These are phyloP conservation scores for Drosophila gaucha DNA, from an alignment of 2,888 invertebrate genomes.

Conservation along the genomic window DNA sequence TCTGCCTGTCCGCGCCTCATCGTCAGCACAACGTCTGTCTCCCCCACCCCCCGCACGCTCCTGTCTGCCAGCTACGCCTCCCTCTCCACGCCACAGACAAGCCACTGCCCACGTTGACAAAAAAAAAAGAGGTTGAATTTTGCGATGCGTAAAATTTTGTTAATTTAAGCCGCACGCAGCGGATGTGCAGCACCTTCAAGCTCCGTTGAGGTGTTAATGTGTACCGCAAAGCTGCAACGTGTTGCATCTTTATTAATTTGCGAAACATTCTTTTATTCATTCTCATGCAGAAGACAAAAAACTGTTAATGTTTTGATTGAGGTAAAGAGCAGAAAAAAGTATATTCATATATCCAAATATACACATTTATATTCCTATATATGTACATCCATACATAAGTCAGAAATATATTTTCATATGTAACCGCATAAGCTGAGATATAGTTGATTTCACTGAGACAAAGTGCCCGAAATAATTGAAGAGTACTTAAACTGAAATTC, in stretches of 20 bases:
- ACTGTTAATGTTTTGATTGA: constrained; percentile 4
- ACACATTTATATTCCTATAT: too few species aligned
- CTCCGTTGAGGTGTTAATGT: constrained; percentile 63
- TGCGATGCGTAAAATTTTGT: constrained; percentile 76
- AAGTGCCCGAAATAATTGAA: not conserved
- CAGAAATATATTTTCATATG: too few species aligned
- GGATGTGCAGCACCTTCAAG: constrained; percentile 15
- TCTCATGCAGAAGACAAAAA: constrained; percentile 18
- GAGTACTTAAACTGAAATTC: constrained; percentile 9
- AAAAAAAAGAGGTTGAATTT: constrained; percentile 53
- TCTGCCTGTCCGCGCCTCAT: constrained; percentile 59
- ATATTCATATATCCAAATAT: too few species aligned
- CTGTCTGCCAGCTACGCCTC: constrained; percentile 5
- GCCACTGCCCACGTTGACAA: constrained; percentile 71
- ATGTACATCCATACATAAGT: too few species aligned
- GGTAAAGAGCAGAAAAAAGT: constrained; percentile 1
- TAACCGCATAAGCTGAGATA: too few species aligned
- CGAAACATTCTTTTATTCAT: not conserved
- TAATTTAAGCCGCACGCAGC: constrained; percentile 63
- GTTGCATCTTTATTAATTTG: constrained; percentile 55
- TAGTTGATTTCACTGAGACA: constrained; percentile 3
- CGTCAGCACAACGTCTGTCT: constrained; percentile 26
- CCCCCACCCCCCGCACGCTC: not conserved
- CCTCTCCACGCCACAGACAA: constrained; percentile 20
- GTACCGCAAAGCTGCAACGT: constrained; percentile 46